Conservation (phyloP, 1,140 invertebrate genomes). For the Rhyzopertha dominica region DNA sequence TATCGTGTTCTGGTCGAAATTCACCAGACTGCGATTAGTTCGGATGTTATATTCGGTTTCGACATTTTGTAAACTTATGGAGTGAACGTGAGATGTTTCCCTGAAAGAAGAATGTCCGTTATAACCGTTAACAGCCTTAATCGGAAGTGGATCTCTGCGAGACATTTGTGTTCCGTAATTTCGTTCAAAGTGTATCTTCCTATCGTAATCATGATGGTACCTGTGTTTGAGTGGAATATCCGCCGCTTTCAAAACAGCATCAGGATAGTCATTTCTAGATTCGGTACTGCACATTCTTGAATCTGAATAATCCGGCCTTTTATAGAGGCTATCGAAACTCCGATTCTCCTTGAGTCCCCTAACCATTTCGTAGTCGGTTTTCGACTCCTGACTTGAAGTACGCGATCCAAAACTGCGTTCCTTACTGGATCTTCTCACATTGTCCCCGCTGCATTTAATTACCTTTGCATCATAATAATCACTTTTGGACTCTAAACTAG, state of each 20-base stretch:
- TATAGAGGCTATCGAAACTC: conserved; percentile 26
- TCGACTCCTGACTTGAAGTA: conserved; percentile 61
- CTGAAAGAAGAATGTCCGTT: conserved; percentile 33
- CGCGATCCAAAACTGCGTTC: conserved; percentile 50
- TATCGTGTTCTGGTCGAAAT: conserved; percentile 39
- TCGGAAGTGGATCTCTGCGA: conserved; percentile 12
- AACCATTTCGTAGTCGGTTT: conserved; percentile 57
- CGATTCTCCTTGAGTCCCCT: conserved; percentile 27
- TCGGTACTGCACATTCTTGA: conserved; percentile 50
- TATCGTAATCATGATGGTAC: conserved; percentile 37
- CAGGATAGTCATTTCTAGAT: conserved; percentile 52
- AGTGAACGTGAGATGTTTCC: conserved; percentile 57
- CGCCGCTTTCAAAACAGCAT: conserved; percentile 31
- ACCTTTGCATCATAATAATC: conserved; percentile 61
- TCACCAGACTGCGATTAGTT: conserved; percentile 32
- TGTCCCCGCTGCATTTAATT: conserved; percentile 58
- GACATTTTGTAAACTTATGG: conserved; percentile 61
- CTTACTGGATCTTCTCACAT: conserved; percentile 54
- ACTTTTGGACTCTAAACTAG: conserved; percentile 61
- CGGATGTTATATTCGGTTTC: conserved; percentile 58
- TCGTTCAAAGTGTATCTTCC: conserved; percentile 42
- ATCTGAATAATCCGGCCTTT: conserved; percentile 37
- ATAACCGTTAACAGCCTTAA: too few species aligned
- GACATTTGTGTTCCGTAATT: conserved; percentile 59
- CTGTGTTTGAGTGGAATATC: conserved; percentile 26